phyloP scores from a whole-genome alignment of 2,888 invertebrate genomes.

The Athetis lepigone region DNA sequence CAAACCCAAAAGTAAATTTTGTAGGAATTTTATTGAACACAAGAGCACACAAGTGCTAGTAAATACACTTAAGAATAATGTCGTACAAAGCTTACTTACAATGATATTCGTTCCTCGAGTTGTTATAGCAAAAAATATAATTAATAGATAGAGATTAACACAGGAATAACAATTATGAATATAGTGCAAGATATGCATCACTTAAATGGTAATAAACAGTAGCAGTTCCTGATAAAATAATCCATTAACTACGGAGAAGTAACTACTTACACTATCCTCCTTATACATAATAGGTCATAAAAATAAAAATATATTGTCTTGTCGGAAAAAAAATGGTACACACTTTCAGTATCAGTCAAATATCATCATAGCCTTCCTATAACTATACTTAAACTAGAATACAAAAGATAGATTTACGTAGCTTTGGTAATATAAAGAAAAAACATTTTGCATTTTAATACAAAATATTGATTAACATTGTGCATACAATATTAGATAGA shows the following conservation, averaged over 20 bases:
- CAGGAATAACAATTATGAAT: slow-evolving; percentile 24
- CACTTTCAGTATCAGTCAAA: slow-evolving; percentile 71
- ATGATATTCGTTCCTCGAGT: slow-evolving; percentile 59
- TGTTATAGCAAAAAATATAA: slow-evolving; percentile 38
- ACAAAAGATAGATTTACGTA: slow-evolving; percentile 67
- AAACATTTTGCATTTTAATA: slow-evolving; percentile 48
- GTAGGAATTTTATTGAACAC: slow-evolving; percentile 80
- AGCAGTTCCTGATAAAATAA: slow-evolving; percentile 21
- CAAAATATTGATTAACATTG: slow-evolving; percentile 47
- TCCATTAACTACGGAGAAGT: slow-evolving; percentile 4
- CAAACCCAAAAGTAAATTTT: slow-evolving; percentile 49
- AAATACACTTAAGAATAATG: slow-evolving; percentile 70
- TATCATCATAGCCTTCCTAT: slow-evolving; percentile 75
- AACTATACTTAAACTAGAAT: slow-evolving; percentile 65
- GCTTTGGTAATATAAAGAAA: slow-evolving; percentile 73
- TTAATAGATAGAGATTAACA: slow-evolving; percentile 27
- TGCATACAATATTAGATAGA: slow-evolving; percentile 26
- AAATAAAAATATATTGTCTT: slow-evolving; percentile 21
- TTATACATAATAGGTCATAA: background rate
- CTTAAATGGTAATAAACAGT: slow-evolving; percentile 21
- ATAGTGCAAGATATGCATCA: slow-evolving; percentile 26
- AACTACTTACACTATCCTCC: background rate
- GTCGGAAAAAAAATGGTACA: slow-evolving; percentile 38
- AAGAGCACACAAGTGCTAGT: slow-evolving; percentile 76
- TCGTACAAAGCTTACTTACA: slow-evolving; percentile 69